Base-by-base conservation (phyloP, 2,888 invertebrate genomes). In the Timandra comae region DNA sequence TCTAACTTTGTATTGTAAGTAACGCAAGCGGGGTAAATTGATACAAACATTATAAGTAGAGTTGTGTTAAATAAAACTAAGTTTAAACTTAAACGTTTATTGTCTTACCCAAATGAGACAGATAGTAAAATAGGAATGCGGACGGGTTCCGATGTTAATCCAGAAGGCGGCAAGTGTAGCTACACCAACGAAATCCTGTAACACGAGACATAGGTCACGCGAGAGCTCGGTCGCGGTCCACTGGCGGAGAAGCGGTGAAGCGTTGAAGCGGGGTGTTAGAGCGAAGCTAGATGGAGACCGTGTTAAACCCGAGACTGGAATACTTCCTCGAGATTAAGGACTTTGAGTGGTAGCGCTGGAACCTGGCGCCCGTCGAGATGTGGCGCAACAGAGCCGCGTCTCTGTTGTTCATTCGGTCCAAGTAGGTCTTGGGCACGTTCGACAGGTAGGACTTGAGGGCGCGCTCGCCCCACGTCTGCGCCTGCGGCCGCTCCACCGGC, bases 401-500 rank as follows among this genome's bases (percentile, higher is more conserved):
- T 47, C 75, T 56, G 70, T 88, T 91, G 19, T 89, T 88, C 36
- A 91, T 80, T 43, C 91, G 81, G 30, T 89, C 88, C 34, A 91
- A 79, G 66, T 91, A 91, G 16, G 90, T 90, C 89, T 91, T 91
- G 40, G 91, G 90, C 60, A 91, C 90, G 34, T 93, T 90, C 43
- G 76, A 60, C 30, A 82, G 56, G 76, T 91, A 93, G 6, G 92
- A 91, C 49, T 94, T 87, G 38, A 94, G 87, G 23, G 91, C 91
- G 33, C 95, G 89, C 72, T 95, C 95, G 29, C 91, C 92, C 95
- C 95, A 95, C 16, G 94, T 94, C 76, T 95, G 93, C 8, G 95
- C 90, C 33, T 91, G 87, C 1, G 95, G 95, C 39, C 88, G 86
- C 52, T 94, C 94, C 29, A 91, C 88, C 1, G 70, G 78, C 30